phyloP scores from a whole-genome alignment of 2,113 vertebrate genomes.

The Casuarius casuarius region DNA sequence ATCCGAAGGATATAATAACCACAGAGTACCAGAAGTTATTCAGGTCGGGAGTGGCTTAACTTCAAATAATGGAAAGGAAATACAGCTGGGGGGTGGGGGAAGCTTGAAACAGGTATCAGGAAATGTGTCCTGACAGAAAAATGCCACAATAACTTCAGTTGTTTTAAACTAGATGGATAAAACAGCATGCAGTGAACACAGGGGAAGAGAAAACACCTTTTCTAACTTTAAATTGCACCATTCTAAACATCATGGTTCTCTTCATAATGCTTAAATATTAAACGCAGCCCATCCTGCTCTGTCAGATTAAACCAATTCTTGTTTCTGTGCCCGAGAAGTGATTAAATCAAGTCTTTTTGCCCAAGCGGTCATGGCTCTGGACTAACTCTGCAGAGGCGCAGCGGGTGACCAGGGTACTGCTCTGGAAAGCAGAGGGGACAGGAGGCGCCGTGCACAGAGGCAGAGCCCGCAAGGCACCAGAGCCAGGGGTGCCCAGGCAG shows the following conservation, averaged over 20 bases:
- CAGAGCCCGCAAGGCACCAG: too few species aligned
- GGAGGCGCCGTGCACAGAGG: too few species aligned
- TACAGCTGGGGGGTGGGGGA: background rate
- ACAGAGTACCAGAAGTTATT: background rate
- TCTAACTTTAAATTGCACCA: background rate
- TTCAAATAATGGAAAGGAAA: background rate
- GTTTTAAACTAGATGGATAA: background rate
- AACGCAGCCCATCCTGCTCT: background rate
- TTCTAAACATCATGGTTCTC: background rate
- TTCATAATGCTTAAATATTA: background rate
- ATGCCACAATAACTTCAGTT: background rate
- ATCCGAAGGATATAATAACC: background rate
- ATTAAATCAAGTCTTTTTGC: background rate
- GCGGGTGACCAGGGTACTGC: too few species aligned
- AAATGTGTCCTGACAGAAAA: background rate
- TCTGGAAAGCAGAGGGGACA: too few species aligned
- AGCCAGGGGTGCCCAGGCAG: background rate
- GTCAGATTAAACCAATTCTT: too few species aligned
- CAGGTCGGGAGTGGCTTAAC: background rate
- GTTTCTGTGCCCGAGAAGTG: background rate
- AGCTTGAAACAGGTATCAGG: background rate
- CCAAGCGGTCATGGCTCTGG: too few species aligned
- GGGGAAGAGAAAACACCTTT: too few species aligned
- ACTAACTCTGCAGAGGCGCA: background rate
- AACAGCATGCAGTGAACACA: background rate